A percentile compares a stretch with the other conserved stretches of the same genome.
Conservation (phyloP, 2,888 invertebrate genomes). For the Plagodis pulveraria region DNA sequence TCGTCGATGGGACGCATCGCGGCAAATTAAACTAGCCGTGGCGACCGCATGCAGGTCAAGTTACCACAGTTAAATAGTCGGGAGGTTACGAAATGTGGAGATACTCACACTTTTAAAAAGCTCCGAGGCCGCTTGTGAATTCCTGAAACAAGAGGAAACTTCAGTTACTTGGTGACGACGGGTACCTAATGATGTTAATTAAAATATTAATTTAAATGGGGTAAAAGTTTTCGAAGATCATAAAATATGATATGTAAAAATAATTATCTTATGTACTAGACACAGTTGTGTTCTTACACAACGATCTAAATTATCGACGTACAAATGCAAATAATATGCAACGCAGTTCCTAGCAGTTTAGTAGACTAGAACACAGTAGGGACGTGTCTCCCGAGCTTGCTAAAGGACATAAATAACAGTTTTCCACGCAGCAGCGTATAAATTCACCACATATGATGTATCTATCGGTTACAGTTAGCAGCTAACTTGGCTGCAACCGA, state of each 20-base stretch:
- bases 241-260: too few species aligned
- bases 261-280: too few species aligned
- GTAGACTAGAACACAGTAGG: neutral
- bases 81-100: conserved; percentile 22
- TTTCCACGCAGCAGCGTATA: conserved; percentile 7
- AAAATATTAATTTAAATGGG: too few species aligned
- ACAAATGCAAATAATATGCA: neutral
- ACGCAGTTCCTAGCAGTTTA: neutral
- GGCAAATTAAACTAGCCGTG: conserved; percentile 36
- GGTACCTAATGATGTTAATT: too few species aligned
- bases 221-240: too few species aligned
- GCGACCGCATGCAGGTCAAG: conserved; percentile 26
- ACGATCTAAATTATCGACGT: neutral
- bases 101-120: conserved; percentile 70
- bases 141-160: conserved; percentile 53
- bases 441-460: conserved; percentile 11
- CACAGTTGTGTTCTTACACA: too few species aligned
- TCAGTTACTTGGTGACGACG: too few species aligned
- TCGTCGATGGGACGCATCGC: conserved; percentile 42
- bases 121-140: conserved; percentile 43
- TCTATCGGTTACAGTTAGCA: conserved; percentile 5
- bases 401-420: conserved; percentile 12
- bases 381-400: conserved; percentile 5
- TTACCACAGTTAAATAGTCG: conserved; percentile 21
- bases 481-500: neutral